phyloP scores from a whole-genome alignment of 2,888 invertebrate species.

The Hymenopus coronatus region DNA sequence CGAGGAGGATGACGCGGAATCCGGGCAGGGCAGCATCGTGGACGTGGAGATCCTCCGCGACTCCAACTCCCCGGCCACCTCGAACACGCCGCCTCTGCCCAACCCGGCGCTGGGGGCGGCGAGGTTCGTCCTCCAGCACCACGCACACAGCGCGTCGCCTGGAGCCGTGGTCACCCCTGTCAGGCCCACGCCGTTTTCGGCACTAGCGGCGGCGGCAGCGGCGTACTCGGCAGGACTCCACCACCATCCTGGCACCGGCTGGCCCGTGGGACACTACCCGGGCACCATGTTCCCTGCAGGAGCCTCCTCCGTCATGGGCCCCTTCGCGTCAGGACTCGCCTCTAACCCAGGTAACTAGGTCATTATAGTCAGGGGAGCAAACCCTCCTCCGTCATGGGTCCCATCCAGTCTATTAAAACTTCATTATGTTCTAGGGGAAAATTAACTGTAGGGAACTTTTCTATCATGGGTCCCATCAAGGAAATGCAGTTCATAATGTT shows the following conservation, averaged over 20 bases:
- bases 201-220: slow-evolving; percentile 67
- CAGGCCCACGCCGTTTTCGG: slow-evolving; percentile 74
- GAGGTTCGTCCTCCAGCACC: not conserved
- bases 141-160: slow-evolving; percentile 34
- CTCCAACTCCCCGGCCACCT: slow-evolving; percentile 22
- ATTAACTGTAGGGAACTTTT: too few species aligned
- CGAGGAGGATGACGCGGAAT: slow-evolving; percentile 62
- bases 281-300: slow-evolving; percentile 33
- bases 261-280: slow-evolving; percentile 32
- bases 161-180: slow-evolving; percentile 51
- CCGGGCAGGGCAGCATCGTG: slow-evolving; percentile 60
- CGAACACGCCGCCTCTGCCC: slow-evolving; percentile 9
- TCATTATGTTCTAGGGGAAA: too few species aligned
- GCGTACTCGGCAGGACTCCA: slow-evolving; percentile 29
- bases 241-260: slow-evolving; percentile 14
- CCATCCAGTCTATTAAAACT: too few species aligned
- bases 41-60: slow-evolving; percentile 69
- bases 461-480: too few species aligned
- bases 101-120: not conserved
- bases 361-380: too few species aligned
- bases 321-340: slow-evolving; percentile 31
- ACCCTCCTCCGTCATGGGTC: too few species aligned
- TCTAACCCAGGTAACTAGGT: slow-evolving; percentile 24
- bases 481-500: too few species aligned
- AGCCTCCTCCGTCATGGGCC: slow-evolving; percentile 26